Evolutionary conservation across 2,113 vertebrate genomes (phyloP).

Genomic region (Xiphophorus maculatus): DNA sequence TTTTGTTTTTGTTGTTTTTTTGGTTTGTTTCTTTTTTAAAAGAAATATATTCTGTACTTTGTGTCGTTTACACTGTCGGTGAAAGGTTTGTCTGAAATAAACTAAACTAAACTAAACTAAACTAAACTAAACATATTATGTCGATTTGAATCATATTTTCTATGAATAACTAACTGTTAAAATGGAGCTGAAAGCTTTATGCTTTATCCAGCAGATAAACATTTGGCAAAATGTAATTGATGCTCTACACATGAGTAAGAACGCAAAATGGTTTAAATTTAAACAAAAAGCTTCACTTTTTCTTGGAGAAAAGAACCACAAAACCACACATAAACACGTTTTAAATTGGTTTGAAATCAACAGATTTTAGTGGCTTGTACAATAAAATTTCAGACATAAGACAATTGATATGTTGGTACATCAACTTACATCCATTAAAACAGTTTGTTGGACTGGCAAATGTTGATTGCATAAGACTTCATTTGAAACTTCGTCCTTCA

Average conservation of each 20-base stretch:
- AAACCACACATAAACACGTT: conserved; percentile 9
- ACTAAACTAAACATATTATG: too few species aligned
- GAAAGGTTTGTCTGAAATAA: too few species aligned
- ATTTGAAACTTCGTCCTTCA: conserved; percentile 19
- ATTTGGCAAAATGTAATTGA: not conserved
- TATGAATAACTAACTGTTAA: not conserved
- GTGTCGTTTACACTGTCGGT: too few species aligned
- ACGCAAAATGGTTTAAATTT: not conserved
- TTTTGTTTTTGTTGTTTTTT: too few species aligned
- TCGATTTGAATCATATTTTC: too few species aligned
- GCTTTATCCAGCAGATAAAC: not conserved
- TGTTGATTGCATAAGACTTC: not conserved
- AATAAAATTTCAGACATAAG: conserved; percentile 5
- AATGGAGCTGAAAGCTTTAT: not conserved
- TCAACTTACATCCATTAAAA: not conserved
- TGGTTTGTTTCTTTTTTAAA: too few species aligned
- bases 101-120: too few species aligned
- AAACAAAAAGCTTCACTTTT: not conserved
- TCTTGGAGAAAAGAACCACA: not conserved
- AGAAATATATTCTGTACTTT: too few species aligned
- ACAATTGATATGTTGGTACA: not conserved
- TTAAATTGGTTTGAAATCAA: conserved; percentile 21
- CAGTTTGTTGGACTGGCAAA: not conserved
- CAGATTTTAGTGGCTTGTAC: not conserved
- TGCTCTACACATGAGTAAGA: not conserved